These are phyloP conservation scores for Cloeon dipterum DNA, from an alignment of 2,888 invertebrate species.

Conservation along the genomic window DNA sequence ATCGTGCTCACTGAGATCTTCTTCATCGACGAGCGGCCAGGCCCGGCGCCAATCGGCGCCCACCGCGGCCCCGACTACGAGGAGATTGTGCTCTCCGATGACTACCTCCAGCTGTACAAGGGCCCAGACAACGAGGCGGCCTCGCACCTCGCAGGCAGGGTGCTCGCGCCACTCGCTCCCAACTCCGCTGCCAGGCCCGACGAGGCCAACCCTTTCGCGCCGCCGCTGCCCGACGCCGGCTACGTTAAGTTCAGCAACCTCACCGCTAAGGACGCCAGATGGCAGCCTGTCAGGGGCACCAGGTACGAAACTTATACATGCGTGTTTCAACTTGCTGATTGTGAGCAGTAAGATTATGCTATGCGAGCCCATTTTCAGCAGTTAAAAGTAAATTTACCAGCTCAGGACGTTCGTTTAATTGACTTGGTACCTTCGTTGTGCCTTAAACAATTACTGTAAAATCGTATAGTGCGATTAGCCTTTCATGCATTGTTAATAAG, in stretches of 20 bases:
- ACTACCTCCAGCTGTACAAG: slow-evolving; percentile 15
- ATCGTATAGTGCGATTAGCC: too few species aligned
- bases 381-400: too few species aligned
- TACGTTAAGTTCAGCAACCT: slow-evolving; percentile 26
- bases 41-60: slow-evolving; percentile 15
- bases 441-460: too few species aligned
- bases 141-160: slow-evolving; percentile 11
- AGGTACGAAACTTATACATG: slow-evolving; percentile 32
- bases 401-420: too few species aligned
- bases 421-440: too few species aligned
- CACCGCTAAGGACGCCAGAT: slow-evolving; percentile 46
- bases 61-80: slow-evolving; percentile 37
- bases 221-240: slow-evolving; percentile 25
- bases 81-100: slow-evolving; percentile 31
- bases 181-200: slow-evolving; percentile 1
- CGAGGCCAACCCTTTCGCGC: background rate
- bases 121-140: slow-evolving; percentile 18
- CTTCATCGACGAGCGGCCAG: slow-evolving; percentile 35
- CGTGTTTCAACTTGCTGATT: too few species aligned
- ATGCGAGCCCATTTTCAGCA: too few species aligned
- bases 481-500: too few species aligned
- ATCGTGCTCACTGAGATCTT: slow-evolving; percentile 72
- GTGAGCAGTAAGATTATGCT: too few species aligned
- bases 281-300: slow-evolving; percentile 54
- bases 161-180: slow-evolving; percentile 1